Conservation (phyloP, 2,888 invertebrate species). For the Cephus sareptanus region DNA sequence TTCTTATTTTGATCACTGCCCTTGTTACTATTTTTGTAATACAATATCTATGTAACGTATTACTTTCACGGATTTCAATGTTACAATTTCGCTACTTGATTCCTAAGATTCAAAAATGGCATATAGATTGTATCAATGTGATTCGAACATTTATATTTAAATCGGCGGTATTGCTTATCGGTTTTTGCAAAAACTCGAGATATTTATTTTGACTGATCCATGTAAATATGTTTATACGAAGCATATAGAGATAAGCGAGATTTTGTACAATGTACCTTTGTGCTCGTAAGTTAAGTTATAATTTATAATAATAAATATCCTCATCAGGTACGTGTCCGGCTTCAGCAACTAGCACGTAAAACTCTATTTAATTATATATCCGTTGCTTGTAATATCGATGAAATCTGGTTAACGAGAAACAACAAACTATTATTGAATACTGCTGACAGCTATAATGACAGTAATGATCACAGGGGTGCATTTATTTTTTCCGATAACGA, state of each 20-base stretch:
- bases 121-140: not conserved
- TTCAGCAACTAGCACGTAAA: slow-evolving; percentile 25
- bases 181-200: not conserved
- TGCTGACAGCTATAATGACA: not conserved
- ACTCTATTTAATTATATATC: slow-evolving; percentile 9
- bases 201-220: slow-evolving; percentile 13
- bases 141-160: not conserved
- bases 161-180: not conserved
- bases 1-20: not conserved
- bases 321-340: slow-evolving; percentile 26
- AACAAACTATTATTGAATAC: not conserved
- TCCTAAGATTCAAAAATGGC: not conserved
- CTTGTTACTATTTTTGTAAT: not conserved
- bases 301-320: slow-evolving; percentile 21
- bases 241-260: slow-evolving; percentile 32
- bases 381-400: not conserved
- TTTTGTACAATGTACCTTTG: slow-evolving; percentile 46
- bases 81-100: not conserved
- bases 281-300: slow-evolving; percentile 32
- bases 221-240: slow-evolving; percentile 16
- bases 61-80: not conserved
- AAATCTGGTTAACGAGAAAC: not conserved
- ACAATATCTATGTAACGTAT: not conserved
- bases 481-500: not conserved
- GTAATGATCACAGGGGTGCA: not conserved